phyloP scores from a whole-genome alignment of 1,140 invertebrate genomes.

The Sarcophaga bullata region DNA sequence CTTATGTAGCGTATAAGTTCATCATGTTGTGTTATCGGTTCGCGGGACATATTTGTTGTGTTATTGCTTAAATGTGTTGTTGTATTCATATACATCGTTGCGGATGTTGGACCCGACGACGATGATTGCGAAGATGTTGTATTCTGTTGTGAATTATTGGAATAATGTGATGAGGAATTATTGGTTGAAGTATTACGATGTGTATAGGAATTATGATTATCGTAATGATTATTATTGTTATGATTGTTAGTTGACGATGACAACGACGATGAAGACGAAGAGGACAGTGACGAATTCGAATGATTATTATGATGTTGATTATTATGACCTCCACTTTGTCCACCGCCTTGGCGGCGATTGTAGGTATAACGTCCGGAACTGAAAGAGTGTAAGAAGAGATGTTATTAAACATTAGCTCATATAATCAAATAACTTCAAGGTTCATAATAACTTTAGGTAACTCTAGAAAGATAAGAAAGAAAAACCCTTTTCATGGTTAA shows the following conservation, averaged over 20 bases:
- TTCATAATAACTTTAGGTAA: too few species aligned
- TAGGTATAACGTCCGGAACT: conserved; percentile 57
- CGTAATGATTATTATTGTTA: conserved; percentile 41
- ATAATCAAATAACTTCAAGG: too few species aligned
- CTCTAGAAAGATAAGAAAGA: too few species aligned
- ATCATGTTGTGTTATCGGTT: conserved; percentile 60
- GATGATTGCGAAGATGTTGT: conserved; percentile 42
- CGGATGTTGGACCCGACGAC: conserved; percentile 37
- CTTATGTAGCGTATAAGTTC: conserved; percentile 62
- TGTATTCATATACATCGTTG: conserved; percentile 35
- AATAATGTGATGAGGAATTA: conserved; percentile 40
- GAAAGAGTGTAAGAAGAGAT: conserved; percentile 32
- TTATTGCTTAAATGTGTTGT: conserved; percentile 46
- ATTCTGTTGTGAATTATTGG: conserved; percentile 42
- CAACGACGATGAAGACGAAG: conserved; percentile 49
- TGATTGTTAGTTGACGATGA: conserved; percentile 54
- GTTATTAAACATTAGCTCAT: too few species aligned
- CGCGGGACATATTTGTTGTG: conserved; percentile 40
- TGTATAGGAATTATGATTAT: conserved; percentile 43
- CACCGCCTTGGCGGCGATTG: conserved; percentile 54
- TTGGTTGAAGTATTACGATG: conserved; percentile 14
- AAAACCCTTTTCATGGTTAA: too few species aligned
- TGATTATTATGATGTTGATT: conserved; percentile 38
- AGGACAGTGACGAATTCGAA: conserved; percentile 47
- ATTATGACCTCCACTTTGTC: conserved; percentile 23